Base-by-base conservation (phyloP, 2,797 vertebrate species). In the Muscicapa comitata region DNA sequence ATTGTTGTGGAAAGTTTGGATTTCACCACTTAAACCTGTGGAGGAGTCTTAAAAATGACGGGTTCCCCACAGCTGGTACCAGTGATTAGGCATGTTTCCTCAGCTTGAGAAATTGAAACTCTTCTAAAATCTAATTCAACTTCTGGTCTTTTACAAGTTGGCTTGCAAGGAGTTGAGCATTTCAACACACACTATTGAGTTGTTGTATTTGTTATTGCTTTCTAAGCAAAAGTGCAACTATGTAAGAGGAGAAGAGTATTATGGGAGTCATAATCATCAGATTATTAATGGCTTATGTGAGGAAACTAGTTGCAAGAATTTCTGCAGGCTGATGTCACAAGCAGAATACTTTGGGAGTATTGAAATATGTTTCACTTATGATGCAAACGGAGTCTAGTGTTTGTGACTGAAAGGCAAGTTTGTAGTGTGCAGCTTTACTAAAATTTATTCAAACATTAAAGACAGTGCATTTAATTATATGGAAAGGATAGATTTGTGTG, bases 281-380 rank as follows among this genome's bases (percentile, higher is more conserved):
- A 19, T 85, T 82, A 71, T 62, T 82, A 70, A 40, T 63, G 54
- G 43, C 5, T 76, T 91, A n/a, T 47, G 11, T 92, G 93, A 92
- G 28, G 84, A 73, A 92, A 85, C 28, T 19, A 57, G 33, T 66
- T 91, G 74, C 88, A 95, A 77, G 71, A 92, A 38, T 87, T 92
- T 70, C 53, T 85, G 28, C 15, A 71, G 24, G 50, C 78, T 83
- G 57, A 68, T 86, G 86, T 72, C 68, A 53, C 24, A 45, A 35
- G 21, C 33, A 17, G 19, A 40, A 42, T 75, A 38, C 25, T 17
- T 45, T n/a, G 28, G 18, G 31, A 91, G 12, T 71, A 35, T 1
- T 89, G 68, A 88, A 83, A 50, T 43, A 48, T 7, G 10, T 82
- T 82, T 93, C 43, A 57, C 7, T 78, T 86, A 43, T 0, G 6